Base-by-base conservation (phyloP, 2,888 invertebrate species). In the Nemoura dubitans region DNA sequence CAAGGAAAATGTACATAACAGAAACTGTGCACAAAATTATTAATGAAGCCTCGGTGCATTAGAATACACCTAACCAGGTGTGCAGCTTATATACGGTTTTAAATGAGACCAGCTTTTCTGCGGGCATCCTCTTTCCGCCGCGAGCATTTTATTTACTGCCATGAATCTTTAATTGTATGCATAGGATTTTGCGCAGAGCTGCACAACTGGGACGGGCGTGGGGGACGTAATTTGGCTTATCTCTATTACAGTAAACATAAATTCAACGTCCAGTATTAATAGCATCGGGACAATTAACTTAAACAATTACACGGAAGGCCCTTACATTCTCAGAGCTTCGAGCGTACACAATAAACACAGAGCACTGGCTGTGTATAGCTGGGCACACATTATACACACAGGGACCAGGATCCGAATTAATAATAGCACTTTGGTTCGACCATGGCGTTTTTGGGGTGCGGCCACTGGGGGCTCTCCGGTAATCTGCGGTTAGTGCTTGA, bases 241-340 rank as follows among this genome's bases (percentile, higher is more conserved):
- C 78, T 78, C 78, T 78, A 28, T 78, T 78, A 78, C 36, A n/a
- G 83, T 83, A 36, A 26, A 43, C 26, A 83, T 83, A 83, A 83
- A 83, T 83, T 42, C 83, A 21, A 1, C 36, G 36, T 26, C 29
- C 43, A 26, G 83, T 83, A 83, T 83, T 36, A 83, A 83, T 83
- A 36, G 36, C 83, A 30, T 30, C n/a, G 83, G 81, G 83, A 83
- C 83, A 83, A 83, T 83, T 42, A 83, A 43, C 83, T 81, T 83
- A 83, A 83, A 83, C 83, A 83, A 83, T 83, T 83, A 83, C 26
- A 83, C 83, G 21, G 59, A 59, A 59, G 59, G 59, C 59, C 59
- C 10, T 59, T 59, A 59, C 21, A 59, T 21, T 59, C 59, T 59
- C 59, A 59, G 59, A 59, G 59, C 59, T 59, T 21, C 59, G 81